Base-by-base conservation (phyloP, 1,140 invertebrate species). In the Drosophila varians region DNA sequence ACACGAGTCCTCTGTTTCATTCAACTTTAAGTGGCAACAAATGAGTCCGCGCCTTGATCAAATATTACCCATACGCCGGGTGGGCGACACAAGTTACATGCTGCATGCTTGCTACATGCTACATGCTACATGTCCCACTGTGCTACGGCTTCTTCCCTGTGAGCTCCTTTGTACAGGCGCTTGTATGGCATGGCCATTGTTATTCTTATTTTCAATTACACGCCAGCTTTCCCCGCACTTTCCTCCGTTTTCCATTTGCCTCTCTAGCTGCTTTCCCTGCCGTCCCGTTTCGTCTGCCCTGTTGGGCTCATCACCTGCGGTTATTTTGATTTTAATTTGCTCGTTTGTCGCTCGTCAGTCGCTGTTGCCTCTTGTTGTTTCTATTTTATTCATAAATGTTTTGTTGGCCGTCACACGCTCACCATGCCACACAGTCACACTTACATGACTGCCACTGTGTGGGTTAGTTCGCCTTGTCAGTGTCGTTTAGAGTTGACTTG, bases 381-480 rank as follows among this genome's bases (percentile, higher is more conserved):
- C 77, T 87, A 87, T 86, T 80, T 87, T 86, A 87, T 86, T 86
- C 82, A 86, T 86, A 86, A 86, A 87, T 87, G 77, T 70, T 87
- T 69, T 57, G 47, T 54, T 57, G 45, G 28, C 62, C 36, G 51
- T 36, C 77, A 51, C 49, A 26, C 43, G 46, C 77, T 54, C 49
- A 26, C 43, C 51, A 51, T 16, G 9, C 28, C 26, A 34, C 43
- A 61, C 25, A 65, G 40, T 48, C 74, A 51, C 12, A 14, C 21
- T 31, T 31, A 31, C 28, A 31, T 11, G 28, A 9, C 28, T 31
- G 28, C 28, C 28, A 11, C 28, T 54, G 43, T 61, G 38, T 62
- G 54, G 31, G 55, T 45, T 64, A 61, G 71, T 42, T 73, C 52
- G 62, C 77, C 70, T 64, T 88, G 82, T 87, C 82, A 88, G 74